Conservation (phyloP, 2,113 vertebrate species). For the Rostratula benghalensis region DNA sequence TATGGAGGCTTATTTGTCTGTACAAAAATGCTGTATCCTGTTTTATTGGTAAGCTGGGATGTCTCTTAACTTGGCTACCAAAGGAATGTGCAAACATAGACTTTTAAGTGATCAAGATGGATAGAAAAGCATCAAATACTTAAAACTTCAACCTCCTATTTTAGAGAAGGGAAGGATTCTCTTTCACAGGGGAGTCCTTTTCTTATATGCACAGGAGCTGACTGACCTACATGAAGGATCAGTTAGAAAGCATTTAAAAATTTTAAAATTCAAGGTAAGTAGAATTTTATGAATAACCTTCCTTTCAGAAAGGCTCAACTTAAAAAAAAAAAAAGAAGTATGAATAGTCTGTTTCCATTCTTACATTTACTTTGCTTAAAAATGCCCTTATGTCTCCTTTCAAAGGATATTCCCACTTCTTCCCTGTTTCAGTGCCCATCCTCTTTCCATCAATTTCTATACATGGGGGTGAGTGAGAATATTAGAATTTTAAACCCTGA, state of each 20-base stretch:
- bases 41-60: neutral
- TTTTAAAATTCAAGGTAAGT: neutral
- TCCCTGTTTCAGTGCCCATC: neutral
- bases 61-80: neutral
- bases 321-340: neutral
- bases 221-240: neutral
- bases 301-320: neutral
- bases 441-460: neutral
- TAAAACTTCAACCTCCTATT: neutral
- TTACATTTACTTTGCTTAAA: neutral
- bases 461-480: neutral
- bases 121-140: neutral
- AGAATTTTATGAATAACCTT: neutral
- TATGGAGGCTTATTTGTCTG: neutral
- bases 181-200: neutral
- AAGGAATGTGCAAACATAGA: neutral
- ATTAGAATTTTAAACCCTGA: neutral
- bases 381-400: neutral
- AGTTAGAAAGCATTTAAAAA: neutral
- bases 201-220: neutral
- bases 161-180: neutral
- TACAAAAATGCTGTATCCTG: neutral
- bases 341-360: neutral
- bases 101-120: neutral
- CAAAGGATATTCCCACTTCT: neutral